phyloP scores from a whole-genome alignment of 2,113 vertebrate species.

The Anolis carolinensis region DNA sequence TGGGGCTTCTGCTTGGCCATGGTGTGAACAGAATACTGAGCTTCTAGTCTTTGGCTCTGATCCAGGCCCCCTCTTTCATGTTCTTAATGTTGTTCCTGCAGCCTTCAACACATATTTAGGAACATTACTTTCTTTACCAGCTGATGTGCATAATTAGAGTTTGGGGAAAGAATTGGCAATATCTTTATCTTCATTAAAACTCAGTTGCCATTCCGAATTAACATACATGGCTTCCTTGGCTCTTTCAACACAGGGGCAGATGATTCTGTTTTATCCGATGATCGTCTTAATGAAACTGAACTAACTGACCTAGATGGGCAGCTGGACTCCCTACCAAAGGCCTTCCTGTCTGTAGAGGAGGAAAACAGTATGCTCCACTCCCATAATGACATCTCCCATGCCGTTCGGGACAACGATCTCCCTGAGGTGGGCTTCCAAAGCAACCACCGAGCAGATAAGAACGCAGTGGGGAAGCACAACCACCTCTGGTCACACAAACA shows the following conservation, averaged over 20 bases:
- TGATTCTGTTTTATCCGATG: slow-evolving; percentile 78
- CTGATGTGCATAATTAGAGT: not conserved
- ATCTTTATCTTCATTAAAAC: not conserved
- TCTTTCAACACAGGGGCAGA: slow-evolving; percentile 76
- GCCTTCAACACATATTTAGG: not conserved
- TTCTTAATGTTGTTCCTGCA: not conserved
- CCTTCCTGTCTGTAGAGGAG: slow-evolving; percentile 75
- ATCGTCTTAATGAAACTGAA: slow-evolving; percentile 89
- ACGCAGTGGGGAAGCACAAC: slow-evolving; percentile 78
- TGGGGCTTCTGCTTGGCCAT: no score
- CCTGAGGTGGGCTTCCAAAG: slow-evolving; percentile 67
- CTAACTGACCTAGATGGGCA: slow-evolving; percentile 84
- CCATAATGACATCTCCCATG: slow-evolving; percentile 68
- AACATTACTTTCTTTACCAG: not conserved
- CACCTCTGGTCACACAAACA: slow-evolving; percentile 81
- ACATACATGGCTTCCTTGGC: slow-evolving; percentile 8
- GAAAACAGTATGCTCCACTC: slow-evolving; percentile 67
- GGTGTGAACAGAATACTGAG: not conserved
- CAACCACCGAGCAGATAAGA: slow-evolving; percentile 74
- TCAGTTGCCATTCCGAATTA: not conserved
- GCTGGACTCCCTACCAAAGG: slow-evolving; percentile 83
- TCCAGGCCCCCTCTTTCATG: not conserved
- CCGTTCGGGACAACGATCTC: slow-evolving; percentile 64
- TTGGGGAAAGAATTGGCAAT: not conserved
- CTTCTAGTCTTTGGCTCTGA: not conserved